Evolutionary conservation across 1,140 invertebrate genomes (phyloP), one percentile per base, ranked within the genome.

Genomic region (Bombus confusus): DNA sequence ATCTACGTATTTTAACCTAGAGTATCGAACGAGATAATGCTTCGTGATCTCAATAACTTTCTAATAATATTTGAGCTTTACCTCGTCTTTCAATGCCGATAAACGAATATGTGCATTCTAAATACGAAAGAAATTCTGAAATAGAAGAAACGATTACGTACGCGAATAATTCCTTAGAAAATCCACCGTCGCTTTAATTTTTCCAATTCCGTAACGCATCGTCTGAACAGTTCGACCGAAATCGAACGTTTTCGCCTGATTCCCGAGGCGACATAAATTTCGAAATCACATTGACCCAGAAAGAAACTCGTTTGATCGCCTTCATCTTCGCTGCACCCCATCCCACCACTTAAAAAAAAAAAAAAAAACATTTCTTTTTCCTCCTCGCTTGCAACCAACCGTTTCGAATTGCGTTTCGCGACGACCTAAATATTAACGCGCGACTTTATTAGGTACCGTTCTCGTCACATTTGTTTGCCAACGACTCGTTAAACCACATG

Each of bases 251-350:
- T 28, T 76, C 74, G 43, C 15, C 34, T 34, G 43, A 52, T 71
- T 71, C 43, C 66, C 31, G 31, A 13, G 28, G 15, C 76, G 39
- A 81, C 52, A 74, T 73, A 71, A 81, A 81, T 76, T 83, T 83
- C 57, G 41, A 75, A 68, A 83, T 83, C 59, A 39, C 73, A 47
- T 83, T 83, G 81, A 83, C 81, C 81, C 37, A 83, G 73, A 83
- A 83, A 83, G 62, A 43, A 76, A 64, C 39, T 52, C 81, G 81
- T 83, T 83, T 77, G 72, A 83, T 83, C 81, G 41, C 34, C 81
- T 34, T 76, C 57, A n/a, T 13, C 62, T 64, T 22, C 39, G 28
- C 22, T 34, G 8, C 37, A 8, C 37, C 25, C 31, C 62, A 8
- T 22, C 1, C n/a, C 41, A 52, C 9, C 39, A 10, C 22, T n/a